A percentile compares a stretch with the other conserved stretches of the same genome.
Conservation (phyloP, 2,888 invertebrate genomes). For the Drosophila melanocephala region DNA sequence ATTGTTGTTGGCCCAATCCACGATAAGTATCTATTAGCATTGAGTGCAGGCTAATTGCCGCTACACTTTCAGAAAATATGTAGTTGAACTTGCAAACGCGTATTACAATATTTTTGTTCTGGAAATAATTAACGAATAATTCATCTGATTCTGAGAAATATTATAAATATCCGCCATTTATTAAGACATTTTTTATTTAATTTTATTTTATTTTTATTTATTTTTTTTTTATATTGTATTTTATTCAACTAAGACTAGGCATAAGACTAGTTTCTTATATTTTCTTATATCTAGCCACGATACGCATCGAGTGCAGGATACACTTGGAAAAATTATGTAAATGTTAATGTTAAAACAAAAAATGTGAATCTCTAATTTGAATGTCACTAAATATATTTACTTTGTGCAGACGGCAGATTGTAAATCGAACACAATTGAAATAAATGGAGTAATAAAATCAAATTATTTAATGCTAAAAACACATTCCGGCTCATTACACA, state of each 20-base stretch:
- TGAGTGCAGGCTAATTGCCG: conserved; percentile 68
- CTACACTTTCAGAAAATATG: neutral
- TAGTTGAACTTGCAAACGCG: neutral
- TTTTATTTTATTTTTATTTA: neutral
- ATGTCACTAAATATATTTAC: neutral
- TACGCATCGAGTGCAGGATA: neutral
- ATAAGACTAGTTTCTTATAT: neutral
- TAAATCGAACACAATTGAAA: neutral
- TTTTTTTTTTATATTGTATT: too few relatives aligned
- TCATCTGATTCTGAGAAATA: neutral
- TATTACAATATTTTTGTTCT: neutral
- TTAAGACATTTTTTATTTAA: neutral
- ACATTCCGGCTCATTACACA: neutral
- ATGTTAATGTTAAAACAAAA: neutral
- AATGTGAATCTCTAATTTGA: neutral
- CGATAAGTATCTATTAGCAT: conserved; percentile 71
- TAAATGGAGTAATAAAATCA: neutral
- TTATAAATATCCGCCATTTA: neutral
- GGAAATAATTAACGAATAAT: neutral
- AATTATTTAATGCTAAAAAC: neutral
- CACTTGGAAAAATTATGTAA: neutral
- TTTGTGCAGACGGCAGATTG: neutral
- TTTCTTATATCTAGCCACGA: too few relatives aligned
- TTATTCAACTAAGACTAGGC: neutral
- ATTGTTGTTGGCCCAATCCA: conserved; percentile 38